Evolutionary conservation across 2,113 vertebrate species (phyloP), one percentile per base, ranked within the genome.

Genomic region (Anser cygnoides): DNA sequence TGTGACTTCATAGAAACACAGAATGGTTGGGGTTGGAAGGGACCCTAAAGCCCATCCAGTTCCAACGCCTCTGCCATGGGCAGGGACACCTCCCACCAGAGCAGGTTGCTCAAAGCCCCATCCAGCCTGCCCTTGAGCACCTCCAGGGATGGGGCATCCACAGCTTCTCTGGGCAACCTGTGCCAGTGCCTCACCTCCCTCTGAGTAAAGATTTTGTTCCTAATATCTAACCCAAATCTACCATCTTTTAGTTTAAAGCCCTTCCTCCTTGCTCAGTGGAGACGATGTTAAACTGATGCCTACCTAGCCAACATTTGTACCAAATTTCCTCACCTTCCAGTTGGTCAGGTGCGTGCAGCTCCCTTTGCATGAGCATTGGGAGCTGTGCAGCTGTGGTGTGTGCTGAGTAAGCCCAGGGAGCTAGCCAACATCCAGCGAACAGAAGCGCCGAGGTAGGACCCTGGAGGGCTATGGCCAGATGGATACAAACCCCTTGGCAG

Each of bases 321-420:
- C 35, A 50, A 49, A 70, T 49, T 21, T 25, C 21, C 49, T 49
- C 44, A 20, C 43, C 66, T 70, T 70, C 31, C 25, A 25, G 43
- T 44, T 49, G 21, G 46, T 11, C n/a, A 49, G 16, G 37, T 49
- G 62, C 62, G 41, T 43, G 33, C 1, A 0, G 43, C 33, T 70
- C 3, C 18, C 26, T 4, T 9, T 18, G 19, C 28, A 23, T 7
- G n/a, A 7, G 37, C 1, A 0, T 7, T 15, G 16, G 54, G 8
- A 37, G 19, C 1, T 1, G 46, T 28, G 41, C 35, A 68, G 59
- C 35, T 50, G 31, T 44, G 73, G 8, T 10, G 21, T 37, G 41
- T 44, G 19, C 49, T 1, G 0, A 37, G 55, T 31, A 9, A 70
- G 35, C n/a, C 41, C 25, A 9, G 14, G 52, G 16, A 66, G 15